Percentiles rank a stretch among this genome's conserved stretches.
Evolutionary conservation across 2,888 invertebrate species (phyloP).

Genomic region (Nineta flava): DNA sequence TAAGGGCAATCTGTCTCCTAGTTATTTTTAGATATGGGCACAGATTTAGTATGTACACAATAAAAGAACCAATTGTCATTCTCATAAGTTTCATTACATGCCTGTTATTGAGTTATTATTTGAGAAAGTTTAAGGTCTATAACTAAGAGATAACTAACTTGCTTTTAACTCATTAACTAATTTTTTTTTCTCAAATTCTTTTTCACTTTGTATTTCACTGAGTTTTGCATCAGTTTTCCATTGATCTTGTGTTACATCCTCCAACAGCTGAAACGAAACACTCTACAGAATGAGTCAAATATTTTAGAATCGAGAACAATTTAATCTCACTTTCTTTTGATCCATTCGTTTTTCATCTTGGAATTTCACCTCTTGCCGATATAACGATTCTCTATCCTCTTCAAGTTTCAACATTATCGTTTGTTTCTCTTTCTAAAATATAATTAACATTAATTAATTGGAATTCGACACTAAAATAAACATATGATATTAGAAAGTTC

Average conservation of each 20-base stretch:
- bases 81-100: too few relatives aligned
- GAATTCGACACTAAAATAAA: not conserved
- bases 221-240: conserved; percentile 48
- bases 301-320: too few relatives aligned
- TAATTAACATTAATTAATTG: not conserved
- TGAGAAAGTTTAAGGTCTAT: too few relatives aligned
- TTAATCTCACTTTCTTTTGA: conserved; percentile 33
- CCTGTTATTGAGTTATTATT: too few relatives aligned
- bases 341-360: conserved; percentile 45
- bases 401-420: conserved; percentile 39
- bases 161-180: conserved; percentile 43
- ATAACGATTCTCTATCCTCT: conserved; percentile 42
- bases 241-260: conserved; percentile 43
- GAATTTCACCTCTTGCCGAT: conserved; percentile 46
- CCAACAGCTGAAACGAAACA: conserved; percentile 27
- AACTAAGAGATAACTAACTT: conserved; percentile 20
- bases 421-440: conserved; percentile 33
- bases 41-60: too few relatives aligned
- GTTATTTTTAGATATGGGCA: too few relatives aligned
- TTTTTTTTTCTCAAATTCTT: conserved; percentile 42
- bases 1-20: too few relatives aligned
- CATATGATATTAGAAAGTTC: too few relatives aligned
- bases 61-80: too few relatives aligned
- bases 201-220: conserved; percentile 47
- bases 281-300: too few relatives aligned